These are phyloP conservation scores for Urosaurus nigricauda DNA, from an alignment of 2,797 vertebrate genomes.

Conservation along the genomic window DNA sequence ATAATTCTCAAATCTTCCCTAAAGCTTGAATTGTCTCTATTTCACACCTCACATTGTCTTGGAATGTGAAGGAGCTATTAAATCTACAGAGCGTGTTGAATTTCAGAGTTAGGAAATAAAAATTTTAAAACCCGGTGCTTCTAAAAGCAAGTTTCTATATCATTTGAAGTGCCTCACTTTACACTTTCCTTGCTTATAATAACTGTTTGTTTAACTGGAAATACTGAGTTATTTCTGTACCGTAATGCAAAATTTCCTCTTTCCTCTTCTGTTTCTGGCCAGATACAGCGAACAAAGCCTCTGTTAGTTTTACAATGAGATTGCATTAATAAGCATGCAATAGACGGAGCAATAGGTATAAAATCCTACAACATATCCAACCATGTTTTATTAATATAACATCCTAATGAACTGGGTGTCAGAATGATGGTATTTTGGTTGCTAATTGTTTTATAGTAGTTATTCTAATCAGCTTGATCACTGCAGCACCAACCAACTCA, in stretches of 20 bases:
- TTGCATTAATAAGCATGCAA: slow-evolving; percentile 18
- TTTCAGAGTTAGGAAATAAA: slow-evolving; percentile 66
- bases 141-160: slow-evolving; percentile 73
- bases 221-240: slow-evolving; percentile 44
- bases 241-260: slow-evolving; percentile 49
- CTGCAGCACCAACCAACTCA: background rate
- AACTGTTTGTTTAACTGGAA: slow-evolving; percentile 75
- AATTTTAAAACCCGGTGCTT: slow-evolving; percentile 65
- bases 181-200: slow-evolving; percentile 73
- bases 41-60: slow-evolving; percentile 61
- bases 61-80: slow-evolving; percentile 72
- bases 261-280: slow-evolving; percentile 44
- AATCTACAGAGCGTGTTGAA: slow-evolving; percentile 68
- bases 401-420: background rate
- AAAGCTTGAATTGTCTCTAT: slow-evolving; percentile 49
- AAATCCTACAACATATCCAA: background rate
- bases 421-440: background rate
- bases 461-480: slow-evolving; percentile 32
- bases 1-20: slow-evolving; percentile 62
- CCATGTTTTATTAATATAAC: background rate
- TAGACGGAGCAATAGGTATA: background rate
- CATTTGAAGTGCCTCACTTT: slow-evolving; percentile 76
- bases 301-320: background rate
- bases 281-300: slow-evolving; percentile 30
- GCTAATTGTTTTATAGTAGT: background rate